phyloP scores from a whole-genome alignment of 2,888 invertebrate genomes.

The Sympetrum striolatum region DNA sequence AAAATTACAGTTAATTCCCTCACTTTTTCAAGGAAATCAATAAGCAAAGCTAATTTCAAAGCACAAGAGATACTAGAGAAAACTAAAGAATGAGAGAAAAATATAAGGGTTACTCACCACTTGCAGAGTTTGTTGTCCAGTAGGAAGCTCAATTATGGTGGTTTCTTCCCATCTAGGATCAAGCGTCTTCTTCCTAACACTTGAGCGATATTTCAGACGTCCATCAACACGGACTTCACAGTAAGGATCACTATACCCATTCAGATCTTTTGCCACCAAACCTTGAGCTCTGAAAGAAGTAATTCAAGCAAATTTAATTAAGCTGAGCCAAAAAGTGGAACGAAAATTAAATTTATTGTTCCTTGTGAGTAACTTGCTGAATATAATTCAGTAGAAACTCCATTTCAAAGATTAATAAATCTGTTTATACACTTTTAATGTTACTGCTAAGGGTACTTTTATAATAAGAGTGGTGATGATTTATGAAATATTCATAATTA shows the following conservation, averaged over 20 bases:
- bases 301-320: not conserved
- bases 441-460: too few species aligned
- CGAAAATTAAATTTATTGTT: too few species aligned
- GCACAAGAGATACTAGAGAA: not conserved
- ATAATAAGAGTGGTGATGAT: too few species aligned
- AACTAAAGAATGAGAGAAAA: not conserved
- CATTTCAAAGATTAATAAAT: too few species aligned
- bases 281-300: constrained; percentile 58
- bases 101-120: constrained; percentile 57
- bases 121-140: constrained; percentile 59
- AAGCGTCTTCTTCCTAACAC: constrained; percentile 63
- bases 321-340: not conserved
- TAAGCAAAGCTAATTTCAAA: too few species aligned
- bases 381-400: too few species aligned
- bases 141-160: constrained; percentile 61
- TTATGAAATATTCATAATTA: too few species aligned
- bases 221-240: constrained; percentile 61
- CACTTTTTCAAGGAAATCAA: not conserved
- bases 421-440: too few species aligned
- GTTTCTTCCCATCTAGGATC: constrained; percentile 65
- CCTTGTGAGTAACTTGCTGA: too few species aligned
- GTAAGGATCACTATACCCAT: constrained; percentile 66
- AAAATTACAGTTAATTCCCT: too few species aligned
- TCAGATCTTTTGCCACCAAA: constrained; percentile 63
- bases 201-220: constrained; percentile 62